Evolutionary conservation across 2,797 vertebrate species (phyloP).

Genomic region (Orestias chungarensis): DNA sequence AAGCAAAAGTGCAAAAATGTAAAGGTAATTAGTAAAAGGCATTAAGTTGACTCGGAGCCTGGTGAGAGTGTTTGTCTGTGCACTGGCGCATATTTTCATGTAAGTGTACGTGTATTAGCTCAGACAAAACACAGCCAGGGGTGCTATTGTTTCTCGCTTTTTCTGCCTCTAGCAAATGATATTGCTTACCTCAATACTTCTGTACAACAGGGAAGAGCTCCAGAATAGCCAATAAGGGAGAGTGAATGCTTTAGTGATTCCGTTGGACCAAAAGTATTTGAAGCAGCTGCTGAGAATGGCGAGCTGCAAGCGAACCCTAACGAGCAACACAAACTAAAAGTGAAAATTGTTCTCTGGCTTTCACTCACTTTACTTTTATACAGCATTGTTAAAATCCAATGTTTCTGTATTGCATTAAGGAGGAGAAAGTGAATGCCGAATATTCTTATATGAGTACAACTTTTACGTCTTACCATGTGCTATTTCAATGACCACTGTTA

Average conservation of each 20-base stretch:
- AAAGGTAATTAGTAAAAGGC: conserved; percentile 71
- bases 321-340: conserved; percentile 10
- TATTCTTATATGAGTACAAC: no score
- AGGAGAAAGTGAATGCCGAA: background rate
- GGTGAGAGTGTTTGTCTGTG: conserved; percentile 39
- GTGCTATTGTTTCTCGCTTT: conserved; percentile 34
- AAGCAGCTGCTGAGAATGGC: background rate
- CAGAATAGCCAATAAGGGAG: conserved; percentile 12
- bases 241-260: background rate
- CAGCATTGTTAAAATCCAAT: background rate
- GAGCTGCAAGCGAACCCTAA: conserved; percentile 6
- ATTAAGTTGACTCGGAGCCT: conserved; percentile 53
- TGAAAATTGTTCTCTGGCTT: background rate
- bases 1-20: conserved; percentile 70
- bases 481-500: background rate
- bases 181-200: conserved; percentile 18
- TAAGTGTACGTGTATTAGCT: conserved; percentile 21
- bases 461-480: background rate
- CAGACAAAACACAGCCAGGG: conserved; percentile 45
- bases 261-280: background rate
- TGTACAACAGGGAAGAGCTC: conserved; percentile 20
- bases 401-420: background rate
- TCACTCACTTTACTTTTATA: background rate
- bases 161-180: conserved; percentile 34
- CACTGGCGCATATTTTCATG: conserved; percentile 38